These are phyloP conservation scores for Eidolon dupreanum DNA, from an alignment of 2,797 vertebrate species.

Conservation along the genomic window DNA sequence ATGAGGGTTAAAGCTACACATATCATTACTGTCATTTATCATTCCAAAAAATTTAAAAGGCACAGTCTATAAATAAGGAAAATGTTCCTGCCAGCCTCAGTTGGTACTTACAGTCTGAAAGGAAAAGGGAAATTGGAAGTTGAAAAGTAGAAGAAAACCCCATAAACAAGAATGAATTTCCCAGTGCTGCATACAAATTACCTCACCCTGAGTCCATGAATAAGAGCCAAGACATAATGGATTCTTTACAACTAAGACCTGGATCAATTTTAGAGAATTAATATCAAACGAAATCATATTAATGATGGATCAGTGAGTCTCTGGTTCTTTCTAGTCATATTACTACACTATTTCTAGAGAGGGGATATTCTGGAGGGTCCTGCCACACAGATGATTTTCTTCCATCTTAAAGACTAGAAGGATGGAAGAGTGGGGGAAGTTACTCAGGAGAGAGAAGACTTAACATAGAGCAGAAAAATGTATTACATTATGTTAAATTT, in stretches of 20 bases:
- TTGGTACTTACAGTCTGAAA: neutral
- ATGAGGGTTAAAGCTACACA: neutral
- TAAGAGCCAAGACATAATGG: constrained; percentile 64
- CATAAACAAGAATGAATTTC: constrained; percentile 27
- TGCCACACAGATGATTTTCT: neutral
- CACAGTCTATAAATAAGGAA: neutral
- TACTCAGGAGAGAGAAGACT: constrained; percentile 15
- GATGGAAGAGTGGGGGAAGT: neutral
- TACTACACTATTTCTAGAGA: neutral
- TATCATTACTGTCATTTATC: neutral
- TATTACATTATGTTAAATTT: neutral
- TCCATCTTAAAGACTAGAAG: constrained; percentile 9
- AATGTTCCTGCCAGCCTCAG: neutral
- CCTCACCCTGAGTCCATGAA: constrained; percentile 61
- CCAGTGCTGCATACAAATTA: constrained; percentile 13
- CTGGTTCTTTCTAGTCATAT: constrained; percentile 4
- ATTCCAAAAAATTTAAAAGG: constrained; percentile 19
- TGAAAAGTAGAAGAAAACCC: constrained; percentile 18
- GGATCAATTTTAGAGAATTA: constrained; percentile 78
- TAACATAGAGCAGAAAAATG: neutral
- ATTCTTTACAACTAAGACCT: constrained; percentile 67
- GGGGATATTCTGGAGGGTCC: neutral
- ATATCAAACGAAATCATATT: constrained; percentile 69
- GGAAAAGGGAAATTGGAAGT: neutral
- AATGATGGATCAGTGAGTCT: neutral